These are phyloP conservation scores for Drusus annulatus DNA, from an alignment of 1,140 invertebrate genomes.

Conservation along the genomic window DNA sequence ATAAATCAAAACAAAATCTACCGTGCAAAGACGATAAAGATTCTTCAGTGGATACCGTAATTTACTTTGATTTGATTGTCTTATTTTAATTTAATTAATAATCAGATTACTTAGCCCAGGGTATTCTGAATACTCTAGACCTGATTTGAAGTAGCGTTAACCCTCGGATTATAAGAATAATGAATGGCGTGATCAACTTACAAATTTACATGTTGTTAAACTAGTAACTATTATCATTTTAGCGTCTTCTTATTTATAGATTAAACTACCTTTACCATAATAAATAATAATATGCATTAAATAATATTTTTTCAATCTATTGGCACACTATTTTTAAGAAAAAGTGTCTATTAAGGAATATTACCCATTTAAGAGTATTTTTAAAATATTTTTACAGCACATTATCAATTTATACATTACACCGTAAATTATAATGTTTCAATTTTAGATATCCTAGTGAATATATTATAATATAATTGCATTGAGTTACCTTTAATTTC, in stretches of 20 bases:
- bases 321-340: constrained; percentile 43
- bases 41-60: too few relatives aligned
- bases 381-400: constrained; percentile 58
- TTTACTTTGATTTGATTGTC: too few relatives aligned
- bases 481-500: constrained; percentile 59
- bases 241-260: constrained; percentile 34
- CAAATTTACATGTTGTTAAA: constrained; percentile 30
- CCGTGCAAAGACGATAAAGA: too few relatives aligned
- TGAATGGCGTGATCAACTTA: neutral
- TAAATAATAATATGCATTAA: constrained; percentile 34
- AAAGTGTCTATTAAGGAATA: constrained; percentile 44
- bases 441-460: constrained; percentile 43
- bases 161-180: too few relatives aligned
- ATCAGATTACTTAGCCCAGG: too few relatives aligned
- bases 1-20: too few relatives aligned
- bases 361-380: constrained; percentile 33
- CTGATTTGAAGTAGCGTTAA: too few relatives aligned
- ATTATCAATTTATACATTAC: constrained; percentile 54
- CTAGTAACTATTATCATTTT: constrained; percentile 22
- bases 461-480: constrained; percentile 51
- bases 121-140: too few relatives aligned
- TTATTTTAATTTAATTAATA: too few relatives aligned
- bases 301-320: constrained; percentile 53
- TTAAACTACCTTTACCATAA: constrained; percentile 1
- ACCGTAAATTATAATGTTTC: constrained; percentile 47